These are phyloP conservation scores for Lineus longissimus DNA, from an alignment of 1,140 invertebrate genomes.

Conservation along the genomic window DNA sequence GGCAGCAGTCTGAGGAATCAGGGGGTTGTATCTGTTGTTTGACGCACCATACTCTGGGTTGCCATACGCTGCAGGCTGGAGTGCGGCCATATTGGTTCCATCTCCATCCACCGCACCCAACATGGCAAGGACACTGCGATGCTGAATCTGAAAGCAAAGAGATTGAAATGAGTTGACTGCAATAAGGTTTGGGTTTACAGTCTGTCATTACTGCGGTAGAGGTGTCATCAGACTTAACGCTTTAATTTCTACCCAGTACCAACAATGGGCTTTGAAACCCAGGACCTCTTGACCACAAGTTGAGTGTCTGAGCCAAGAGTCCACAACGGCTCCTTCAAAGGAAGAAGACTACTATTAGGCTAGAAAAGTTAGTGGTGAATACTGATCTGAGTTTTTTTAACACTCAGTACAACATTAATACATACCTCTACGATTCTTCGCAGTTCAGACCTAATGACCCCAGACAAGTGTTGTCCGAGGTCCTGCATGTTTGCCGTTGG, in stretches of 20 bases:
- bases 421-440: constrained; percentile 8
- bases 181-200: too few relatives aligned
- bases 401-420: background rate
- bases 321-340: too few relatives aligned
- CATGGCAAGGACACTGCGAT: constrained; percentile 43
- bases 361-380: too few relatives aligned
- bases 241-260: too few relatives aligned
- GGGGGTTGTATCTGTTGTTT: background rate
- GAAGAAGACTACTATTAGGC: too few relatives aligned
- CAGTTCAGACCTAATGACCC: constrained; percentile 7
- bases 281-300: too few relatives aligned
- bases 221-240: too few relatives aligned
- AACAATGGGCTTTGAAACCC: too few relatives aligned
- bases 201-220: too few relatives aligned
- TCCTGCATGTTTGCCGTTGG: background rate
- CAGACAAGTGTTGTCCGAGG: background rate
- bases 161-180: background rate
- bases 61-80: background rate
- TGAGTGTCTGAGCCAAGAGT: too few relatives aligned
- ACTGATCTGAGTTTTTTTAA: too few relatives aligned
- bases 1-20: background rate
- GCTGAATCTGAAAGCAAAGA: constrained; percentile 35
- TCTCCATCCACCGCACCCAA: constrained; percentile 41
- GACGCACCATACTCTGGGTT: background rate
- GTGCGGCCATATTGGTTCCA: background rate